Percentiles rank a stretch among this genome's conserved stretches.
These are phyloP conservation scores for Ridgeia piscesae DNA, from an alignment of 1,140 invertebrate genomes.

Conservation along the genomic window DNA sequence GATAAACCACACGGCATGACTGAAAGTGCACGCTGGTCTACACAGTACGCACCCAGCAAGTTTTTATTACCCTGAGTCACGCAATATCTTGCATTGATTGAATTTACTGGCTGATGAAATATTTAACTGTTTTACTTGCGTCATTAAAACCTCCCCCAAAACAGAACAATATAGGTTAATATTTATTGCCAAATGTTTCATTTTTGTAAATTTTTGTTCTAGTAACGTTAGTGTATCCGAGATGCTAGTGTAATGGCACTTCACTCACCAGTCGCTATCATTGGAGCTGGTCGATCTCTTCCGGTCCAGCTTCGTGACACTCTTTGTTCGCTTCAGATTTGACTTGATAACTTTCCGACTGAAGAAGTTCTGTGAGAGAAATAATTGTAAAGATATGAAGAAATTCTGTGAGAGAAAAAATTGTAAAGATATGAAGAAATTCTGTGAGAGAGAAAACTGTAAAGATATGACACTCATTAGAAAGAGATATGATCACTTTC, in stretches of 20 bases:
- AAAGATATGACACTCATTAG: too few relatives aligned
- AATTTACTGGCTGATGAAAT: not conserved
- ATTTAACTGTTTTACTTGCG: not conserved
- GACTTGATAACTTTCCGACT: slow-evolving; percentile 80
- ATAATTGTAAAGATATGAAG: not conserved
- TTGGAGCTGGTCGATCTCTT: slow-evolving; percentile 54
- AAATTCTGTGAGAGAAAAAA: not conserved
- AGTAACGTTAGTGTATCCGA: not conserved
- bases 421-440: not conserved
- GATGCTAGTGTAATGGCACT: not conserved
- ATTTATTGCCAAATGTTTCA: not conserved
- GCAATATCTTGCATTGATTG: not conserved
- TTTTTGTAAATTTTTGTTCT: not conserved
- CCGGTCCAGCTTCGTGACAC: slow-evolving; percentile 84
- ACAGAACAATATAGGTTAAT: not conserved
- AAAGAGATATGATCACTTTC: not conserved
- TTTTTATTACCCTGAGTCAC: not conserved
- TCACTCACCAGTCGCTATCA: not conserved
- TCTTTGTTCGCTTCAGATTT: slow-evolving; percentile 82
- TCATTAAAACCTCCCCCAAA: not conserved
- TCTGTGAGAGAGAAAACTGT: not conserved
- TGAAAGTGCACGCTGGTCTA: not conserved
- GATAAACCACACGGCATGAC: not conserved
- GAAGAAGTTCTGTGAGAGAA: slow-evolving; percentile 75
- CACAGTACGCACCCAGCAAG: not conserved